These are phyloP conservation scores for Harpalus rufipes DNA, from an alignment of 2,888 invertebrate species.

Conservation along the genomic window DNA sequence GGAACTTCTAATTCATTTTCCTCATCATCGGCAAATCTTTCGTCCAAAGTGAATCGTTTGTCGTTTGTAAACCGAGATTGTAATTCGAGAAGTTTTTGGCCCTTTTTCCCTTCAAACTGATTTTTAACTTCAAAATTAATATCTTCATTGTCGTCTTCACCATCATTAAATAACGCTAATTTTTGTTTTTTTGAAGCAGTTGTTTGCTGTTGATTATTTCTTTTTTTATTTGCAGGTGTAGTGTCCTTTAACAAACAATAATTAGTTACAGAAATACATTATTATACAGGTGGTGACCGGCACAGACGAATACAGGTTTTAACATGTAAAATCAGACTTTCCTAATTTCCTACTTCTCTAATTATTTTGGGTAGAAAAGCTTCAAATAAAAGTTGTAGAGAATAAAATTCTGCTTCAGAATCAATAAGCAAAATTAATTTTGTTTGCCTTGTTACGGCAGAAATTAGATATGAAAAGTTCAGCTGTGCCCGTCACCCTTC, in stretches of 20 bases:
- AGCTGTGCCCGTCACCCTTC: too few relatives aligned
- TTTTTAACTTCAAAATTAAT: constrained; percentile 82
- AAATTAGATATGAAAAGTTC: too few relatives aligned
- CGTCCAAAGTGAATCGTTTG: constrained; percentile 86
- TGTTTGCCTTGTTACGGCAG: too few relatives aligned
- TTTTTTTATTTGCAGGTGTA: constrained; percentile 72
- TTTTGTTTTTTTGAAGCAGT: constrained; percentile 68
- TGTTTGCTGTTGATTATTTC: constrained; percentile 66
- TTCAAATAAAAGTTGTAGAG: too few relatives aligned
- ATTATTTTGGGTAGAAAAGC: too few relatives aligned
- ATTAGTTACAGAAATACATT: constrained; percentile 31
- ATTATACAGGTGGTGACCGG: too few relatives aligned
- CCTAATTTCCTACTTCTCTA: too few relatives aligned
- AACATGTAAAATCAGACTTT: too few relatives aligned
- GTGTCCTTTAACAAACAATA: constrained; percentile 77
- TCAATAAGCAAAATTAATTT: too few relatives aligned
- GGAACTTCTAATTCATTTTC: constrained; percentile 72
- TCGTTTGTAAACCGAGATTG: constrained; percentile 87
- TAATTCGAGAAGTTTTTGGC: constrained; percentile 84
- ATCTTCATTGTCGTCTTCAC: constrained; percentile 78
- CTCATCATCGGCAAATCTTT: constrained; percentile 81
- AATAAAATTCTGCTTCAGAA: too few relatives aligned
- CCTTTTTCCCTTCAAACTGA: constrained; percentile 83
- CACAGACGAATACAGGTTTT: too few relatives aligned
- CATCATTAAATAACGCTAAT: constrained; percentile 69